These are phyloP conservation scores for Vombatus ursinus DNA, from an alignment of 2,113 vertebrate species.

Conservation along the genomic window DNA sequence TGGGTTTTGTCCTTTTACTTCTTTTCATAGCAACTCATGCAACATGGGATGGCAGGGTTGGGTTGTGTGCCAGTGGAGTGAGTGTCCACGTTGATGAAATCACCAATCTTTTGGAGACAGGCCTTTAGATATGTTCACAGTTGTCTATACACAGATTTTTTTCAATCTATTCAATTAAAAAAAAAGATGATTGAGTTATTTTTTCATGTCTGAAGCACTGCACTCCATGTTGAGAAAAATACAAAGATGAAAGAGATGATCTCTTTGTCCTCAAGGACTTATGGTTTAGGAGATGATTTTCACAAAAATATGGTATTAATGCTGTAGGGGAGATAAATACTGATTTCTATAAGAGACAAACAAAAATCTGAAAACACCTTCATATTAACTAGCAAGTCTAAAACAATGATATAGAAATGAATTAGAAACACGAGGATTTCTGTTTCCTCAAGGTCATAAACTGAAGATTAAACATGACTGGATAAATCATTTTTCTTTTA, in stretches of 20 bases:
- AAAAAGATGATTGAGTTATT: background rate
- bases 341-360: background rate
- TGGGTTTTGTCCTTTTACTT: background rate
- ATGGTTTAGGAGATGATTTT: background rate
- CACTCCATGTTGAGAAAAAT: background rate
- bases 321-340: background rate
- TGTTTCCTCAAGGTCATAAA: background rate
- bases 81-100: background rate
- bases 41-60: background rate
- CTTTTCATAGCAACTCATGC: background rate
- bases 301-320: background rate
- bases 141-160: background rate
- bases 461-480: background rate
- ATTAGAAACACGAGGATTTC: background rate
- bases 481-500: background rate
- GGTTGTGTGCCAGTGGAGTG: background rate
- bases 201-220: background rate
- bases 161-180: background rate
- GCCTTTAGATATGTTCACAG: background rate
- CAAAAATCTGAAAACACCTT: background rate
- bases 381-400: background rate
- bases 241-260: background rate
- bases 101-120: background rate
- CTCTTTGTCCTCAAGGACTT: background rate
- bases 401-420: background rate